Evolutionary conservation across 2,113 vertebrate species (phyloP).

Genomic region (Patagioenas fasciata): DNA sequence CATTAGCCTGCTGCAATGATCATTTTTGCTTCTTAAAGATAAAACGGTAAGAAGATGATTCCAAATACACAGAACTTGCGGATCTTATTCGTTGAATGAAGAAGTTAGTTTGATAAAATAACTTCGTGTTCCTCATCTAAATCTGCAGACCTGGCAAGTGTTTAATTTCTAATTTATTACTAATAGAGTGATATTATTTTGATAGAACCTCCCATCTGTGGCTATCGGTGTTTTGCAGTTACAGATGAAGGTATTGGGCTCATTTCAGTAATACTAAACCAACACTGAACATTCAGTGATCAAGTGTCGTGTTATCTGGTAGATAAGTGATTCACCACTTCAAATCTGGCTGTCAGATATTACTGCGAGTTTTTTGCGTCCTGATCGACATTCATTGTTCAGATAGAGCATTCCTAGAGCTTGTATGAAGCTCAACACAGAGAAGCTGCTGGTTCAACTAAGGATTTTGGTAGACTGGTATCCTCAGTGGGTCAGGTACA

Average conservation of each 20-base stretch:
- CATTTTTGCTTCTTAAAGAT: slow-evolving; percentile 37
- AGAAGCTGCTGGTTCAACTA: neutral
- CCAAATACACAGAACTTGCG: neutral
- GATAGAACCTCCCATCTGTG: neutral
- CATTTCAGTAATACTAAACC: neutral
- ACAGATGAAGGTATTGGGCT: neutral
- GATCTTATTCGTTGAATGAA: neutral
- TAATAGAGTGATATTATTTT: neutral
- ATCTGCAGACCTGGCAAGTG: neutral
- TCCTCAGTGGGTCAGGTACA: neutral
- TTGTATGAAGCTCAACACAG: neutral
- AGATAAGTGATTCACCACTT: neutral
- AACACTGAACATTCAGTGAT: neutral
- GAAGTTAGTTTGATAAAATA: neutral
- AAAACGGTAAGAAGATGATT: neutral
- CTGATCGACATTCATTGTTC: neutral
- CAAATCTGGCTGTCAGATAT: neutral
- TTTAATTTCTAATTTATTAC: slow-evolving; percentile 6
- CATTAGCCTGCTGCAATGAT: slow-evolving; percentile 31
- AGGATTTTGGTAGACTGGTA: neutral
- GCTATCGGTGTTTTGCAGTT: neutral
- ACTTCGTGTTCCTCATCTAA: neutral
- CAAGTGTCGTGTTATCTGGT: neutral
- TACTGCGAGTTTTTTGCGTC: neutral
- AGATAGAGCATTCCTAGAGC: neutral